phyloP scores from a whole-genome alignment of 2,797 vertebrate species.

The Galagoides demidoff region DNA sequence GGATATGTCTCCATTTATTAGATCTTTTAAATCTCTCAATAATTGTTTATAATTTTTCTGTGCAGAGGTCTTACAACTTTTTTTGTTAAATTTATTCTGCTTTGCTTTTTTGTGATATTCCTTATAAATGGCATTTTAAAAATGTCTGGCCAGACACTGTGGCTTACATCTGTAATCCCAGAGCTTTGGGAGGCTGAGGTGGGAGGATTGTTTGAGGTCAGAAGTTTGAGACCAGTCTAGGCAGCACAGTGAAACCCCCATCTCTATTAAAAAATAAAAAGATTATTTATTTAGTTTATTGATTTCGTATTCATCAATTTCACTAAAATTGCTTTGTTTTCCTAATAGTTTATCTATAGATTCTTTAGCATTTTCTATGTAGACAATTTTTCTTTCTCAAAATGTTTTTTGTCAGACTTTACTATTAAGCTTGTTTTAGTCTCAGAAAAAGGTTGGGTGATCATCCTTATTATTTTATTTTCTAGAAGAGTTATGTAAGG shows the following conservation, averaged over 20 bases:
- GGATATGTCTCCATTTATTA: not conserved
- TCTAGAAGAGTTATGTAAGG: not conserved
- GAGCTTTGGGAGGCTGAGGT: not conserved
- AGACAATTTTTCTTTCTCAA: not conserved
- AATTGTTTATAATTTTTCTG: not conserved
- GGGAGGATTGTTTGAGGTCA: not conserved
- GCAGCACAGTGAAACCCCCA: not conserved
- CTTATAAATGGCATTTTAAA: not conserved
- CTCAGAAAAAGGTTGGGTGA: not conserved
- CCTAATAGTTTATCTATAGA: not conserved
- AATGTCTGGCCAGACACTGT: not conserved
- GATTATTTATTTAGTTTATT: not conserved
- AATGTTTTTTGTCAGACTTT: not conserved
- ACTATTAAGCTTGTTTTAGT: not conserved
- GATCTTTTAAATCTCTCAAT: not conserved
- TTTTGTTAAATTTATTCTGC: not conserved
- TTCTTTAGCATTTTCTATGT: not conserved
- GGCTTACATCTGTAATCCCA: not conserved
- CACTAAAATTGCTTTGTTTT: not conserved
- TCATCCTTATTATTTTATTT: not conserved
- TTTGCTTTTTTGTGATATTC: not conserved
- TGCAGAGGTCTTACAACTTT: not conserved
- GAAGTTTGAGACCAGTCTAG: not conserved
- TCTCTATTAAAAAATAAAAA: not conserved
- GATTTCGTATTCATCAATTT: not conserved